A percentile compares a stretch with the other conserved stretches of the same genome.
These are phyloP conservation scores for Odontophorus gujanensis DNA, from an alignment of 2,113 vertebrate species.

Conservation along the genomic window DNA sequence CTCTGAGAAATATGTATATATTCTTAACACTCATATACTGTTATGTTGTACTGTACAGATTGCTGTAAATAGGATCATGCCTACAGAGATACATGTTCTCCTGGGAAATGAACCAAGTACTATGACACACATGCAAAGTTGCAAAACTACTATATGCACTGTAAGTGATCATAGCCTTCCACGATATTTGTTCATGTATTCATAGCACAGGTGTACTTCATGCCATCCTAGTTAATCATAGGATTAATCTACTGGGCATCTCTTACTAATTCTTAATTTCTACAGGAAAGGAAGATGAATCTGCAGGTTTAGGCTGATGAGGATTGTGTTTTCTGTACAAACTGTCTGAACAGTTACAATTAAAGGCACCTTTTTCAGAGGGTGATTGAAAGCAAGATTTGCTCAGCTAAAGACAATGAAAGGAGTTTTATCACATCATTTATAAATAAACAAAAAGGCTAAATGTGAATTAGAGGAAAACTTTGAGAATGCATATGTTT, in stretches of 20 bases:
- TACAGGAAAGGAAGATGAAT: neutral
- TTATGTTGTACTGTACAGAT: neutral
- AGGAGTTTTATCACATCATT: neutral
- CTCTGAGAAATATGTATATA: neutral
- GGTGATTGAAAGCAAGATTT: neutral
- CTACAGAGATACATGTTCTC: neutral
- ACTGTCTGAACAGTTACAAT: neutral
- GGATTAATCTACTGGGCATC: neutral
- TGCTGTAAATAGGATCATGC: neutral
- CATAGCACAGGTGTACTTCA: rapidly evolving
- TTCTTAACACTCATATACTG: neutral
- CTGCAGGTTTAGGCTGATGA: neutral
- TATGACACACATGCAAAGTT: neutral
- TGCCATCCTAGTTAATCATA: neutral
- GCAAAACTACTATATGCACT: neutral
- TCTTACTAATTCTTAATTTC: neutral
- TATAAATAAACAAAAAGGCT: neutral
- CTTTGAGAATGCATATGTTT: neutral
- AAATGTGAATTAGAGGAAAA: neutral
- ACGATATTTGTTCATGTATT: neutral
- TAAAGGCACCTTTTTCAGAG: neutral
- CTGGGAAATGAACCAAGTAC: rapidly evolving
- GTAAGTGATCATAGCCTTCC: neutral
- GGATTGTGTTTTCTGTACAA: neutral
- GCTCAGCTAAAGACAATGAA: neutral